Evolutionary conservation across 2,888 invertebrate genomes (phyloP).

Genomic region (Heliconius cydno): DNA sequence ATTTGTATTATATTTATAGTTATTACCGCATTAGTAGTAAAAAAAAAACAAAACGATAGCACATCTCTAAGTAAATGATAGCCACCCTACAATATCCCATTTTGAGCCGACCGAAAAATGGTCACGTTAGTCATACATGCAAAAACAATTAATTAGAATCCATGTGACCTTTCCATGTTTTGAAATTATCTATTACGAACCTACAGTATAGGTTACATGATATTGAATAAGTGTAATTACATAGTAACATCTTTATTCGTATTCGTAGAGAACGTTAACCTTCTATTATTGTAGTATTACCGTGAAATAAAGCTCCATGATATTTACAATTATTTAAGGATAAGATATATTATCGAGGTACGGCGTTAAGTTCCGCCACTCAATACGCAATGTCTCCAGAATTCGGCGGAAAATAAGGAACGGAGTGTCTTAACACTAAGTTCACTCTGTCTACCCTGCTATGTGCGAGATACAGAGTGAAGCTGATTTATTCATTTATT

Average conservation of each 20-base stretch:
- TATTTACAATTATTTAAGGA: neutral
- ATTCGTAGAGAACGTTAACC: slow-evolving; percentile 12
- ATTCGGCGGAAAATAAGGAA: no score
- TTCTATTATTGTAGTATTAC: slow-evolving; percentile 14
- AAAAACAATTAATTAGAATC: slow-evolving; percentile 28
- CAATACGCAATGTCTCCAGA: no score
- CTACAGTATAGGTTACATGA: slow-evolving; percentile 22
- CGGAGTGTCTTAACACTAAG: no score
- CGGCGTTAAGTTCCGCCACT: no score
- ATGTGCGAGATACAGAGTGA: neutral
- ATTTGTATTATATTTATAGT: no score
- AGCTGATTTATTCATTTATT: neutral
- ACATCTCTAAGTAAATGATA: no score
- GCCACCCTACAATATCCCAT: no score
- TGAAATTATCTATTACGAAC: slow-evolving; percentile 25
- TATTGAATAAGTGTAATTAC: slow-evolving; percentile 25
- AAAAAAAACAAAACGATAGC: no score
- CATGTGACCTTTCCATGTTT: slow-evolving; percentile 29
- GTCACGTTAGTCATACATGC: slow-evolving; percentile 17
- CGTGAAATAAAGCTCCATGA: neutral
- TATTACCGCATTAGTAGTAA: no score
- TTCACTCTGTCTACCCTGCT: no score
- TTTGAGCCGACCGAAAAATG: no score
- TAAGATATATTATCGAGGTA: neutral
- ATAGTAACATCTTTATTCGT: slow-evolving; percentile 15